Evolutionary conservation across 2,113 vertebrate genomes (phyloP).

Genomic region (Acanthochromis polyacanthus): DNA sequence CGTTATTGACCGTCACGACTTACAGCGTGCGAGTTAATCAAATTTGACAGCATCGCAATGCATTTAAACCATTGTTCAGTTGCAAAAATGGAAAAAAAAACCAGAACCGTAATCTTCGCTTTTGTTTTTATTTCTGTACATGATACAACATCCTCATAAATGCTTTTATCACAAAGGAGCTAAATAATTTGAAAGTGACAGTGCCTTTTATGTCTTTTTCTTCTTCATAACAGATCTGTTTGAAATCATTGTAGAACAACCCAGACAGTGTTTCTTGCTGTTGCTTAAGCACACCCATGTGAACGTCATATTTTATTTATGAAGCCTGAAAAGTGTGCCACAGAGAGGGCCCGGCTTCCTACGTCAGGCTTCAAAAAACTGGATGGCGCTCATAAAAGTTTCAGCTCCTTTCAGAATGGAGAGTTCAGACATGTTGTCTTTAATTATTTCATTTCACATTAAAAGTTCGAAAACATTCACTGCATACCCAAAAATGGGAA

Average conservation of each 20-base stretch:
- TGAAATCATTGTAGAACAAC: constrained; percentile 70
- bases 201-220: constrained; percentile 38
- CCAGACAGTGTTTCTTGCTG: constrained; percentile 72
- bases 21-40: constrained; percentile 51
- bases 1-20: constrained; percentile 42
- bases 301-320: constrained; percentile 79
- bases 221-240: constrained; percentile 37
- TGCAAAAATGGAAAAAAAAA: constrained; percentile 58
- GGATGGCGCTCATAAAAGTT: constrained; percentile 79
- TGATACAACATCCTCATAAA: background rate
- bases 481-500: constrained; percentile 38
- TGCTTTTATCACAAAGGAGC: constrained; percentile 23
- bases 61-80: constrained; percentile 60
- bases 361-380: constrained; percentile 65
- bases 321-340: constrained; percentile 75
- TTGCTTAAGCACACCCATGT: constrained; percentile 77
- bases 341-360: constrained; percentile 69
- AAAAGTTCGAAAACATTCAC: constrained; percentile 58
- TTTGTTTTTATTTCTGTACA: constrained; percentile 46
- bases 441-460: constrained; percentile 72
- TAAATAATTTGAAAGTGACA: constrained; percentile 50
- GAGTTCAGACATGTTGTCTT: constrained; percentile 66
- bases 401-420: constrained; percentile 66
- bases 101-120: constrained; percentile 42
- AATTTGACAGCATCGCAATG: constrained; percentile 23